A percentile compares a stretch with the other conserved stretches of the same genome.
phyloP scores from a whole-genome alignment of 2,888 invertebrate genomes.

The Caenorhabditis panamensis region DNA sequence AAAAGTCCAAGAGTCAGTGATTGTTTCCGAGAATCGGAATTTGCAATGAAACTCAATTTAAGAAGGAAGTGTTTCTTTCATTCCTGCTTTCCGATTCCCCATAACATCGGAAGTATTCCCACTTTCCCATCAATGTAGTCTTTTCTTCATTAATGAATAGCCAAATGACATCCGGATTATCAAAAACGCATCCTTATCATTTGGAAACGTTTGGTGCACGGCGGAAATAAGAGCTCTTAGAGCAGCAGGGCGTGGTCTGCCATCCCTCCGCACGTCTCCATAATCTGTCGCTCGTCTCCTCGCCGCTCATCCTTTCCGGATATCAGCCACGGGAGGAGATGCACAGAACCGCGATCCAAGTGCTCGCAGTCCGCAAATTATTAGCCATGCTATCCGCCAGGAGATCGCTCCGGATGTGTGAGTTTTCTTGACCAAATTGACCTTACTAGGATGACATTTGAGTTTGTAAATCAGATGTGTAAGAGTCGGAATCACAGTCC shows the following conservation, averaged over 20 bases:
- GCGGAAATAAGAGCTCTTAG: neutral
- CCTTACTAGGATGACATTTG: neutral
- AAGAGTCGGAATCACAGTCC: neutral
- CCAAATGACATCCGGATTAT: slow-evolving; percentile 32
- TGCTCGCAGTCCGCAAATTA: slow-evolving; percentile 50
- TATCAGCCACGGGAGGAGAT: slow-evolving; percentile 36
- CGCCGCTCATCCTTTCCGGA: slow-evolving; percentile 47
- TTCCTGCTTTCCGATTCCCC: slow-evolving; percentile 29
- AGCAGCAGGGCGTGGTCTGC: slow-evolving; percentile 21
- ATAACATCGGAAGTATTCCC: neutral
- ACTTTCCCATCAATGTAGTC: neutral
- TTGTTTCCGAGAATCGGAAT: neutral
- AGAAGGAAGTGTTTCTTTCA: slow-evolving; percentile 17
- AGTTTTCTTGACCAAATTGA: slow-evolving; percentile 25
- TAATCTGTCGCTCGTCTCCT: slow-evolving; percentile 48
- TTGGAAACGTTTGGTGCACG: neutral
- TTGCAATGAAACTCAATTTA: slow-evolving; percentile 8
- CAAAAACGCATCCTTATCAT: slow-evolving; percentile 26
- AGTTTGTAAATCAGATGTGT: neutral
- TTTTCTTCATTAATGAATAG: slow-evolving; percentile 26
- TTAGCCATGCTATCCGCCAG: slow-evolving; percentile 61
- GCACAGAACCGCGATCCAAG: slow-evolving; percentile 54
- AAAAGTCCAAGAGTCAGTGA: neutral
- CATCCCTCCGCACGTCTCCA: slow-evolving; percentile 28
- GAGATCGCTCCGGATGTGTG: slow-evolving; percentile 57